Base-by-base conservation (phyloP, 1,140 invertebrate genomes). In the Propsilocerus akamusi region DNA sequence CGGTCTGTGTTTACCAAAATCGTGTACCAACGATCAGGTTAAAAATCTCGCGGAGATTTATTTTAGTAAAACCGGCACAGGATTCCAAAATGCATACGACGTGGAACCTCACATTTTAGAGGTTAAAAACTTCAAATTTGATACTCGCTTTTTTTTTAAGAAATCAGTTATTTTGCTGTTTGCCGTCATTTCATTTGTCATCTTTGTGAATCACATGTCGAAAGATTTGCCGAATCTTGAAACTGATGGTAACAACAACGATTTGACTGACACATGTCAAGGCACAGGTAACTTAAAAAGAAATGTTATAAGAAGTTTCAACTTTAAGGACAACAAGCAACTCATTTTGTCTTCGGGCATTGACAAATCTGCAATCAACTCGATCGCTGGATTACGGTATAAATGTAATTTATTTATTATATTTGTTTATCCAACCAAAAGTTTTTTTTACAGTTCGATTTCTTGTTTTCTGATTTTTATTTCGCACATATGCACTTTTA, bases 401-500 rank as follows among this genome's bases (percentile, higher is more conserved):
- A 41, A 65, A 11, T 32, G 25, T 26, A 32, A 49, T 17, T 12
- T 5, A 7, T 4, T 10, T 41, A 5, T 5, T 11, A 41, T 11
- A n/a, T 41, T 11, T n/a, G 20, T 49, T 7, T 20, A 32, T 20
- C 23, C n/a, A 28, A 20, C 46, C 7, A n/a, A n/a, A n/a, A n/a
- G n/a, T n/a, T n/a, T 47, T 47, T 6, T 6, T 47, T 8, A 10
- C 26, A 58, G 63, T 22, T 63, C 63, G 0, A 56, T 63, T 34
- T 62, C 58, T 24, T 60, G 63, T 47, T 47, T 63, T n/a, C 58
- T 56, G 54, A 58, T 65, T 41, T 48, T 65, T 4, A 46, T 58
- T 0, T 65, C 65, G 25, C 63, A 65, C 51, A 58, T 65, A 3
- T 28, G 57, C 7, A 65, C 63, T 63, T 65, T 53, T 26, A 63